phyloP scores from a whole-genome alignment of 2,113 vertebrate species.

The Pao palembangensis region DNA sequence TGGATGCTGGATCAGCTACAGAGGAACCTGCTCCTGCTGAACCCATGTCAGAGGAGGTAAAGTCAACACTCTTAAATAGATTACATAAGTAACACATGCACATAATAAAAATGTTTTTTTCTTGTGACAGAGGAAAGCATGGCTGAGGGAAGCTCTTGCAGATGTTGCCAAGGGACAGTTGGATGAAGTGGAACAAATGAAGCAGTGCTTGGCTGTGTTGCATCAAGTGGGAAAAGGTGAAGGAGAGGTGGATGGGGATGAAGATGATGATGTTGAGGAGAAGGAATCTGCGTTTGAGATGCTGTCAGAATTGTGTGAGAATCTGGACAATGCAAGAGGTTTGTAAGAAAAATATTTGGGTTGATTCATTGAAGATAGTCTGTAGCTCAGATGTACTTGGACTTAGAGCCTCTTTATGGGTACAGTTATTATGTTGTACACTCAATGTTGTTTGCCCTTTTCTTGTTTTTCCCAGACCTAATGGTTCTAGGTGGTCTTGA shows the following conservation, averaged over 20 bases:
- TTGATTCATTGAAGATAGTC: neutral
- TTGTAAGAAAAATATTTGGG: slow-evolving; percentile 2
- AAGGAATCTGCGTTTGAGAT: slow-evolving; percentile 80
- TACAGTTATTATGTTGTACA: neutral
- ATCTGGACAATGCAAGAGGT: slow-evolving; percentile 91
- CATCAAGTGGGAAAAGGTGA: slow-evolving; percentile 14
- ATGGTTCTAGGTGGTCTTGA: slow-evolving; percentile 87
- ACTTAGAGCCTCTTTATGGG: neutral
- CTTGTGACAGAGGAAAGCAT: slow-evolving; percentile 75
- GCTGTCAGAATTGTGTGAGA: slow-evolving; percentile 86
- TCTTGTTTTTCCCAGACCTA: slow-evolving; percentile 74
- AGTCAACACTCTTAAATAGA: neutral
- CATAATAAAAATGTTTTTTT: neutral
- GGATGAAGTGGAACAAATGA: slow-evolving; percentile 88
- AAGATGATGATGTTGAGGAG: slow-evolving; percentile 67
- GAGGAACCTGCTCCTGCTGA: slow-evolving; percentile 67
- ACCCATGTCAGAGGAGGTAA: slow-evolving; percentile 87
- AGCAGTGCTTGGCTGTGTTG: slow-evolving; percentile 77
- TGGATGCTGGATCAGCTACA: slow-evolving; percentile 78
- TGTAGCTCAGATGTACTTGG: neutral
- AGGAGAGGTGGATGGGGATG: slow-evolving; percentile 37
- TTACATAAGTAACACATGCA: neutral
- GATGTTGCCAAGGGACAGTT: slow-evolving; percentile 79
- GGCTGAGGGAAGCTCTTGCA: slow-evolving; percentile 81
- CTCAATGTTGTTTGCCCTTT: neutral